Evolutionary conservation across 2,113 vertebrate species (phyloP), one percentile per base, ranked within the genome.

Genomic region (Lepus europaeus): DNA sequence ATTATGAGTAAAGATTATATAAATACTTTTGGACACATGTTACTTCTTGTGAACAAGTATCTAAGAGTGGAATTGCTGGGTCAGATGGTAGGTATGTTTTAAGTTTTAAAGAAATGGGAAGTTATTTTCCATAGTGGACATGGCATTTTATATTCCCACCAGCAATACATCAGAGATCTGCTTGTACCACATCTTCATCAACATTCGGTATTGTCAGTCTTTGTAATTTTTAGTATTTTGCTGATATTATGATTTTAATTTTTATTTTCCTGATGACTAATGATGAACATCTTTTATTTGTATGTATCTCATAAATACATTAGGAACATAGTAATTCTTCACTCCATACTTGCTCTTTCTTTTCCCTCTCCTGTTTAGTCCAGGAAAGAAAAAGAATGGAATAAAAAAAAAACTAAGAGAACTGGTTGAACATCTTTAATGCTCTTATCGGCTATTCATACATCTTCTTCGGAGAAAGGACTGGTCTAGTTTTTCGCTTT

Each of bases 391-490:
- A 45, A 45, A 45, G 6, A 45, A 45, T 45, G 45, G 45, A 45
- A 45, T 45, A 45, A 45, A 45, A 45, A 39, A 45, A 45, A 45
- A 45, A 7, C 45, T 45, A 45, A 45, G 45, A 45, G 45, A 45
- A 45, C 45, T 8, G 45, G 45, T 45, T 45, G 7, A 45, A 45
- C 45, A 45, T 45, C 45, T 8, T 70, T 59, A 76, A 66, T 51
- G 14, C 49, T 76, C 29, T 72, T 63, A 85, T 39, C 69, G 39
- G 49, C 61, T 82, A 64, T 31, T 77, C 76, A 39, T 33, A 29
- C 78, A 31, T 87, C 29, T 69, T 96, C 31, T 68, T 84, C 80
- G 39, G 36, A 77, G 33, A 89, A 86, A 89, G 90, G 61, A 64
- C 45, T 82, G 14, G 53, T 68, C 20, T 51, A 64, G 82, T 64